Percentiles rank a stretch among this genome's conserved stretches.
Conservation (phyloP, 2,113 vertebrate genomes). For the Trogon melanurus region DNA sequence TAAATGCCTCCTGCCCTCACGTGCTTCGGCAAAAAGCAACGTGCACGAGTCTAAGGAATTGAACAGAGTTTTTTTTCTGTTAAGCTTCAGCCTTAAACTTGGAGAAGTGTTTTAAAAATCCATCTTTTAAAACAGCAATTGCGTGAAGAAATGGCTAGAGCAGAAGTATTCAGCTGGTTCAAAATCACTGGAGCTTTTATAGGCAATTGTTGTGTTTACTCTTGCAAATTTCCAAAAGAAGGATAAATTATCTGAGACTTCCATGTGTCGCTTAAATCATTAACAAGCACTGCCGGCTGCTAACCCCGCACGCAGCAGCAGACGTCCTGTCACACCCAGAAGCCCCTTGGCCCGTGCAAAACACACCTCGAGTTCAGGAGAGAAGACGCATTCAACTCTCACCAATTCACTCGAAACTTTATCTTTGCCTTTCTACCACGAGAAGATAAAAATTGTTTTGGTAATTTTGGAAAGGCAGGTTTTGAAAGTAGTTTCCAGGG, state of each 20-base stretch:
- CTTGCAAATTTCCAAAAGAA: background rate
- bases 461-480: background rate
- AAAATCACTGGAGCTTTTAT: background rate
- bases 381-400: background rate
- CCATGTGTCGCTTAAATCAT: background rate
- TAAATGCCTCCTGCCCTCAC: background rate
- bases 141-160: conserved; percentile 12
- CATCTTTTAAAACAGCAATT: conserved; percentile 33
- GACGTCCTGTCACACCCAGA: background rate
- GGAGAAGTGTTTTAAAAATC: background rate
- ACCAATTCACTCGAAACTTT: background rate
- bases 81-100: background rate
- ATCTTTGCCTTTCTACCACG: background rate
- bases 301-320: background rate
- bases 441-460: background rate
- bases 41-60: background rate
- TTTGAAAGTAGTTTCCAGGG: background rate
- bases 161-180: background rate
- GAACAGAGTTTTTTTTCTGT: background rate
- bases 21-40: background rate
- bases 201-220: background rate
- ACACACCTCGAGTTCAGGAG: background rate
- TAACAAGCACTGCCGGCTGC: background rate
- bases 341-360: background rate
- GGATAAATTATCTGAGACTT: background rate